Evolutionary conservation across 2,797 vertebrate species (phyloP), one percentile per base, ranked within the genome.

Genomic region (Takifugu ocellatus): DNA sequence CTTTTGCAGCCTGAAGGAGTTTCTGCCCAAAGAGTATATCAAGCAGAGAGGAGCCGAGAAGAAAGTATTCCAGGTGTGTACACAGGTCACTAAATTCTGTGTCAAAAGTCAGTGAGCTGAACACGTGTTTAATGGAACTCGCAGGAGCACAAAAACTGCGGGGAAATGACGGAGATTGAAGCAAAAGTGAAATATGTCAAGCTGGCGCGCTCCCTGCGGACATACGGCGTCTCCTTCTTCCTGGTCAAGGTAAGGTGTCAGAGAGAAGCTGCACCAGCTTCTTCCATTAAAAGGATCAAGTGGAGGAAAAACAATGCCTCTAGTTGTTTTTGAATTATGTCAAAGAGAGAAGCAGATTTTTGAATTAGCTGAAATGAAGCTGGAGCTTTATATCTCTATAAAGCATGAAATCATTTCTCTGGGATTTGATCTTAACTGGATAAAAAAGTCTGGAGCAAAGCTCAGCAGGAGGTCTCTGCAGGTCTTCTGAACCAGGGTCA

Each of bases 121-220:
- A 46, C 29, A 3, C 47, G 24, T 47, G 2, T 61, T 1, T 54
- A n/a, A 60, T 68, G 5, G 46, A 1, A 65, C 27, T 62, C 11
- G 54, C 87, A 99, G 97, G 97, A 99, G 1, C 97, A 99, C 84
- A 98, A 95, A 69, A 94, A 92, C 84, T 99, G 95, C 52, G 96
- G 95, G 0, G 97, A 99, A 79, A 97, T 99, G 95, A 94, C 85
- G 0, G 97, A 99, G 83, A 99, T 99, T 5, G 96, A 99, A 79
- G 95, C 94, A 9, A 99, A 98, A 81, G 97, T 98, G 68, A 98
- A 98, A 72, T 99, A 99, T 0, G 97, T 99, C 47, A 99, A 99
- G 77, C 84, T 98, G 2, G 97, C 97, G 0, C 90, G 97, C 1
- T 99, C 97, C 27, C 89, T 99, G 44, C 88, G 93, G 72, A 99